Evolutionary conservation across 2,888 invertebrate species (phyloP), one percentile per base, ranked within the genome.

Genomic region (Thymelicus sylvestris): DNA sequence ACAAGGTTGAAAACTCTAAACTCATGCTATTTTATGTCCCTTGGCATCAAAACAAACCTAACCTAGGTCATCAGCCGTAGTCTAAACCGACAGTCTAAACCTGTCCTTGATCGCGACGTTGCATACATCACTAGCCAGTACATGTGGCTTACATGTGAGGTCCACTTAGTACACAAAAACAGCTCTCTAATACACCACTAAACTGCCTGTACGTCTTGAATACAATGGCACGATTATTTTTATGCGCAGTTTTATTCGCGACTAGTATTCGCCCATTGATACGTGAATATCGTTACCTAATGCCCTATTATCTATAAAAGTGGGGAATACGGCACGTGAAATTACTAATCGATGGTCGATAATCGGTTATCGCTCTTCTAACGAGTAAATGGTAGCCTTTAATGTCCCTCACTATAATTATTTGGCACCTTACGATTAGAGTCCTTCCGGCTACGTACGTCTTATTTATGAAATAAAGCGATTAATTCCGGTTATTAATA

Each of bases 91-190:
- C 19, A 19, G 19, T 72, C 73, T 73, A 71, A 64, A 73, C 67
- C 69, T 19, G 60, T 63, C 63, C 47, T 59, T 19, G 15, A 57
- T 65, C 62, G 38, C 68, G 64, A 64, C 47, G 50, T 69, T 61
- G 68, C 62, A 74, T 73, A 74, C 71, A 70, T 70, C 60, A 70
- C 76, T 75, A 63, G 19, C 19, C 41, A 41, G 60, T 38, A 38
- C 48, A 67, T 31, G 44, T 10, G 15, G 31, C 76, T 75, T 52
- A 79, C 82, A 79, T 88, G 91, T 91, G 92, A 77, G 92, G 92
- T 90, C 92, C 83, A 87, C 85, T 91, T 89, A 85, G 89, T 89
- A 90, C 84, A 82, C 87, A 81, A 86, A 88, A 80, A 87, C 80
- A 86, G 85, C 77, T 66, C 78, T 77, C 84, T 82, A 87, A 88